Evolutionary conservation across 1,140 invertebrate species (phyloP).

Genomic region (Aphidius ervi): DNA sequence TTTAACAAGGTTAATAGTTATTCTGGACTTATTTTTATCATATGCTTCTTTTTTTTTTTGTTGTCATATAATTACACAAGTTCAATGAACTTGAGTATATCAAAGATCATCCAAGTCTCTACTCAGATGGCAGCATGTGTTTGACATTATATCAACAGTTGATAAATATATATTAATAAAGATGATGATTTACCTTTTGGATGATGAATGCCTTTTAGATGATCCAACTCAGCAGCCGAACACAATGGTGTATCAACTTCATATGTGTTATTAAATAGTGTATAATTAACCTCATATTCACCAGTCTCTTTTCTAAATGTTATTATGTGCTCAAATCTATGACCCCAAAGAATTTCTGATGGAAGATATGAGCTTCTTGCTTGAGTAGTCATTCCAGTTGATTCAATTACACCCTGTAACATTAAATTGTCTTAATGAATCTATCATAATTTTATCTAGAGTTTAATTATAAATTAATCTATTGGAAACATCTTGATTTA

Average conservation of each 20-base stretch:
- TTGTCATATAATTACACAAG: slow-evolving; percentile 8
- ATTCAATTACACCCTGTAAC: slow-evolving; percentile 63
- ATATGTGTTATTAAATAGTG: slow-evolving; percentile 86
- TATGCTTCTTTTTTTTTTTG: neutral
- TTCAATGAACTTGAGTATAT: slow-evolving; percentile 12
- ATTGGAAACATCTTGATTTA: too few relatives aligned
- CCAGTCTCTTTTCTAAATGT: slow-evolving; percentile 87
- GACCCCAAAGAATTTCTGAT: slow-evolving; percentile 91
- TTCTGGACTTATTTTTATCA: slow-evolving; percentile 13
- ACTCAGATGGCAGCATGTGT: slow-evolving; percentile 19
- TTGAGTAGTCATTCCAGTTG: slow-evolving; percentile 84
- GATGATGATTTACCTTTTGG: slow-evolving; percentile 41
- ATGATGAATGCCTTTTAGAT: slow-evolving; percentile 34
- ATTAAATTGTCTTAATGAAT: neutral
- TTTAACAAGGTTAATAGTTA: slow-evolving; percentile 13
- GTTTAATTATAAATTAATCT: neutral
- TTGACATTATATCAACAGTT: slow-evolving; percentile 1
- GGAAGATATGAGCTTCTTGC: slow-evolving; percentile 88
- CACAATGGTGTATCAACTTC: slow-evolving; percentile 89
- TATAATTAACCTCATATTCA: slow-evolving; percentile 92
- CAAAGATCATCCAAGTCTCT: neutral
- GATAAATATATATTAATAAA: slow-evolving; percentile 29
- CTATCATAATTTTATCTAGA: slow-evolving; percentile 3
- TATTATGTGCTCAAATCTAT: slow-evolving; percentile 84
- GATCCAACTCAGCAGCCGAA: slow-evolving; percentile 51